phyloP scores from a whole-genome alignment of 2,797 vertebrate species.

The Catostomus latipinnis region DNA sequence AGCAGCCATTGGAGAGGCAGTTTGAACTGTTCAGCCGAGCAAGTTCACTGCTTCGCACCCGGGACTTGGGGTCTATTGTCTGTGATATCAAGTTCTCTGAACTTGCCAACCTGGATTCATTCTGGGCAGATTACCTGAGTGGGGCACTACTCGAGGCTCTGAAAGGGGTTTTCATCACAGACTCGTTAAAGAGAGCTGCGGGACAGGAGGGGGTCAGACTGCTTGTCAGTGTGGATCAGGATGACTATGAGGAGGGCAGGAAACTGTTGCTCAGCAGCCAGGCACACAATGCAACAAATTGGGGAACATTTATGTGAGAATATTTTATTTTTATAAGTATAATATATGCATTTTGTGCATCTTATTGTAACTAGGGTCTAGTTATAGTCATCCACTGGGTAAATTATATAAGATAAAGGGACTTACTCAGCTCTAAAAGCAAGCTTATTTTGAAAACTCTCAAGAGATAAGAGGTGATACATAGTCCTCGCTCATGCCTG shows the following conservation, averaged over 20 bases:
- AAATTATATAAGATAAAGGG: too few species aligned
- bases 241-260: slow-evolving; percentile 89
- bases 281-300: slow-evolving; percentile 16
- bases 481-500: background rate
- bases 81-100: slow-evolving; percentile 95
- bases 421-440: too few species aligned
- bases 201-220: slow-evolving; percentile 87
- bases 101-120: slow-evolving; percentile 90
- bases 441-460: too few species aligned
- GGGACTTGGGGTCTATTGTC: slow-evolving; percentile 89
- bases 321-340: too few species aligned
- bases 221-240: slow-evolving; percentile 92
- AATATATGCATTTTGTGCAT: background rate
- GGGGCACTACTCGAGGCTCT: slow-evolving; percentile 90
- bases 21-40: slow-evolving; percentile 90
- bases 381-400: too few species aligned
- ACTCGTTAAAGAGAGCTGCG: slow-evolving; percentile 86
- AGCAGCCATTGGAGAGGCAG: slow-evolving; percentile 86
- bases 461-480: too few species aligned
- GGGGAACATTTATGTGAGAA: background rate
- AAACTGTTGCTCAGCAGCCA: slow-evolving; percentile 72
- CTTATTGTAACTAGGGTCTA: background rate
- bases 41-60: slow-evolving; percentile 83
- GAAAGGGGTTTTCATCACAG: slow-evolving; percentile 91
- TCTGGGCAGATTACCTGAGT: slow-evolving; percentile 92